These are phyloP conservation scores for Cantharis rufa DNA, from an alignment of 2,888 invertebrate species.

Conservation along the genomic window DNA sequence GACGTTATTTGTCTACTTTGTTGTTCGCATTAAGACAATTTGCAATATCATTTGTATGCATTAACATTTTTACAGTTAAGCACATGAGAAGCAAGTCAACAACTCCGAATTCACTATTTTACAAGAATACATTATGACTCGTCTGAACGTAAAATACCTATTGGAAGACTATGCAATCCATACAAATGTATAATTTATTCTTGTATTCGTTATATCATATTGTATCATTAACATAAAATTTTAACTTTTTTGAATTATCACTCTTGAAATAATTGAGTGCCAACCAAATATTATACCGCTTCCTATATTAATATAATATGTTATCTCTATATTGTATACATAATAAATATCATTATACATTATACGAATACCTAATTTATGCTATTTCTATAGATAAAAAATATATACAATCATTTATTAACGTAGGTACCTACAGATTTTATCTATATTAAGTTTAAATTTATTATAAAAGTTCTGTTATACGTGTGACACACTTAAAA, in stretches of 20 bases:
- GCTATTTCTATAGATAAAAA: not conserved
- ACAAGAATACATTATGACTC: not conserved
- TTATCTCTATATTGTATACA: too few species aligned
- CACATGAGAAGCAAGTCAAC: not conserved
- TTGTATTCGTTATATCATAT: not conserved
- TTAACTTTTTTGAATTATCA: not conserved
- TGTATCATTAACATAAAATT: not conserved
- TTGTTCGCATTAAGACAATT: not conserved
- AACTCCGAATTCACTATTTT: not conserved
- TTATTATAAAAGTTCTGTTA: not conserved
- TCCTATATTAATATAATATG: not conserved
- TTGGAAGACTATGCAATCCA: not conserved
- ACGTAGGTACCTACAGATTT: not conserved
- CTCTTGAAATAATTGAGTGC: not conserved
- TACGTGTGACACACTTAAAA: not conserved
- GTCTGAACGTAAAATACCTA: not conserved
- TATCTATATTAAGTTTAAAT: not conserved
- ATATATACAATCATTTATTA: not conserved
- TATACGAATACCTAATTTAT: not conserved
- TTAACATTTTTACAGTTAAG: not conserved
- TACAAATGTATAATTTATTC: not conserved
- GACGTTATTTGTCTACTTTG: slow-evolving; percentile 35
- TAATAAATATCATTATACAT: not conserved
- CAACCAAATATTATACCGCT: not conserved
- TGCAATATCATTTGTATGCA: not conserved